These are phyloP conservation scores for Podiceps cristatus DNA, from an alignment of 2,113 vertebrate genomes.

Conservation along the genomic window DNA sequence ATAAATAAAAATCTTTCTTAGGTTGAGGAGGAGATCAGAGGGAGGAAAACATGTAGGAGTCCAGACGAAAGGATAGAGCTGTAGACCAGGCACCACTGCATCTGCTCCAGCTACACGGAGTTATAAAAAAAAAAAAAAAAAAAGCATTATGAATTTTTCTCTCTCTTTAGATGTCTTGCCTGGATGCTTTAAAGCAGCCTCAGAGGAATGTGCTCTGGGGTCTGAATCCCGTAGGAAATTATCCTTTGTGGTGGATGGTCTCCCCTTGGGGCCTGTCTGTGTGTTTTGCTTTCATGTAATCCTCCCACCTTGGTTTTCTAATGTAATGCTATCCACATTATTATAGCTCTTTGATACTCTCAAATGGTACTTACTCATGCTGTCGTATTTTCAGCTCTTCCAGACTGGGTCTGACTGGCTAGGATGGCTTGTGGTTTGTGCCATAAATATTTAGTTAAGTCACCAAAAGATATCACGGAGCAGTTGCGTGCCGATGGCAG, in stretches of 20 bases:
- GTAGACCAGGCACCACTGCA: not conserved
- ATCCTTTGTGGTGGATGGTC: conserved; percentile 61
- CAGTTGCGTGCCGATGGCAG: not conserved
- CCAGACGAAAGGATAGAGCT: conserved; percentile 33
- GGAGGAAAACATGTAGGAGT: conserved; percentile 45
- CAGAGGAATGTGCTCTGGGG: conserved; percentile 60
- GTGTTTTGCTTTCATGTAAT: conserved; percentile 67
- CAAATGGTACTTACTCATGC: conserved; percentile 50
- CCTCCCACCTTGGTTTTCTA: conserved; percentile 63
- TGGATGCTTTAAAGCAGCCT: conserved; percentile 68
- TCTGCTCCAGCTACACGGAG: conserved; percentile 49
- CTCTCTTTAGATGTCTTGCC: conserved; percentile 61
- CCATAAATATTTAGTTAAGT: conserved; percentile 47
- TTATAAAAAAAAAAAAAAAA: no score
- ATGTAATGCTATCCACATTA: conserved; percentile 58
- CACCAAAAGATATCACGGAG: not conserved
- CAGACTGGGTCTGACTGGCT: conserved; percentile 33
- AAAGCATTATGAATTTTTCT: conserved; percentile 52
- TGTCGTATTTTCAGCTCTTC: conserved; percentile 30
- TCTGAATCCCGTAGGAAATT: conserved; percentile 68
- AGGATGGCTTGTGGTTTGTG: not conserved
- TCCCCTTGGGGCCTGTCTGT: conserved; percentile 65
- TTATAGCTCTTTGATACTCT: conserved; percentile 62
- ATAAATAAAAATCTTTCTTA: not conserved
- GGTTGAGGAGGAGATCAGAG: conserved; percentile 38